Conservation (phyloP, 2,113 vertebrate genomes). For the Cairina moschata region DNA sequence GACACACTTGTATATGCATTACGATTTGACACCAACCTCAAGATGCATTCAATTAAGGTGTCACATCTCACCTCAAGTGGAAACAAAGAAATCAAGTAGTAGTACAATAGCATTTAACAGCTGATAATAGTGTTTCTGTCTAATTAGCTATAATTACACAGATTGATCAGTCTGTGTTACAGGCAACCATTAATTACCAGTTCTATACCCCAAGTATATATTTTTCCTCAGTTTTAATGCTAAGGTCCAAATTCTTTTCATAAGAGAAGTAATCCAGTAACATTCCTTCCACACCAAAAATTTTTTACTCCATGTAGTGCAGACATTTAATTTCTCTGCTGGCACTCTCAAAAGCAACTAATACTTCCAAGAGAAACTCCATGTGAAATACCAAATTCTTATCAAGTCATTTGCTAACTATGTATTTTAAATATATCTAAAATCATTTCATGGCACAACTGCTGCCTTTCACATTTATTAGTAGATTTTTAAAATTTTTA, state of each 20-base stretch:
- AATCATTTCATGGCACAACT: background rate
- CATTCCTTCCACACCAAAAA: background rate
- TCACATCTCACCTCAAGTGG: slow-evolving; percentile 65
- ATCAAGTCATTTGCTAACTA: background rate
- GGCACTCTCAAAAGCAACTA: background rate
- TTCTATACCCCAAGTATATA: slow-evolving; percentile 51
- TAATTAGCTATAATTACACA: slow-evolving; percentile 71
- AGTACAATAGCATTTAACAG: slow-evolving; percentile 70
- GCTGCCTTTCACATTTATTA: background rate
- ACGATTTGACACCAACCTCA: slow-evolving; percentile 60
- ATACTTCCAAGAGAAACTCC: background rate
- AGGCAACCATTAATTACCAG: slow-evolving; percentile 75
- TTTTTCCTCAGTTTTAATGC: slow-evolving; percentile 56
- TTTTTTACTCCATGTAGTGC: background rate
- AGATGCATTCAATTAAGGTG: slow-evolving; percentile 68
- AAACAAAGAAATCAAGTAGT: slow-evolving; percentile 62
- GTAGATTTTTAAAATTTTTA: background rate
- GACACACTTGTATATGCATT: slow-evolving; percentile 49
- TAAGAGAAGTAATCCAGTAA: background rate
- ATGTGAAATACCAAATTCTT: background rate
- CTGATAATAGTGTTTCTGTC: slow-evolving; percentile 74
- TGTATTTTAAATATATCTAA: background rate
- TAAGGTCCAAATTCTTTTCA: slow-evolving; percentile 7
- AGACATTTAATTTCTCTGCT: background rate
- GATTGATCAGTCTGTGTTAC: slow-evolving; percentile 56